phyloP scores from a whole-genome alignment of 1,140 invertebrate species.

The Pararge aegeria region DNA sequence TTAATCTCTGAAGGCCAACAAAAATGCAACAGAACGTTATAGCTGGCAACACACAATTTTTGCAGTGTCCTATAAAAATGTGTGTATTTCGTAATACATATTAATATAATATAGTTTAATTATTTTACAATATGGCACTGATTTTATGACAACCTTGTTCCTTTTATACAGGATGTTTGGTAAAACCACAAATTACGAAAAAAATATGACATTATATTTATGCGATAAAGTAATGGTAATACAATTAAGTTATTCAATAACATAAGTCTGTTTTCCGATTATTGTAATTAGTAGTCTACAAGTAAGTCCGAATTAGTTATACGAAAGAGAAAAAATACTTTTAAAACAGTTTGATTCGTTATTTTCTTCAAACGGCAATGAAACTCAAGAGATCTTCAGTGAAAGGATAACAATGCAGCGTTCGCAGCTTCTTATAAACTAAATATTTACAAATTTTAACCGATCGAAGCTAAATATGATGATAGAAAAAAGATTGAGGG shows the following conservation, averaged over 20 bases:
- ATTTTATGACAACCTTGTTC: background rate
- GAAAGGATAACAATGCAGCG: slow-evolving; percentile 76
- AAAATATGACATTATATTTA: too few relatives aligned
- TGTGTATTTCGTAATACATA: slow-evolving; percentile 50
- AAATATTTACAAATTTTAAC: slow-evolving; percentile 49
- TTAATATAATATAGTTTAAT: slow-evolving; percentile 17
- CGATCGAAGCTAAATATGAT: slow-evolving; percentile 11
- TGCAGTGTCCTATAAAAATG: slow-evolving; percentile 74
- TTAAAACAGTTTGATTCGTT: slow-evolving; percentile 56
- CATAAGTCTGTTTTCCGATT: too few relatives aligned
- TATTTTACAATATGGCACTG: slow-evolving; percentile 44
- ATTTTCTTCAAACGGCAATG: slow-evolving; percentile 63
- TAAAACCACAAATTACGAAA: background rate
- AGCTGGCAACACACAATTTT: slow-evolving; percentile 67
- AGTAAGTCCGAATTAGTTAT: background rate
- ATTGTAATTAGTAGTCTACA: too few relatives aligned
- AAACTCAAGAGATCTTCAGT: slow-evolving; percentile 78
- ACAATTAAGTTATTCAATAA: slow-evolving; percentile 7
- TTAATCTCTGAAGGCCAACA: slow-evolving; percentile 55
- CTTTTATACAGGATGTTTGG: background rate
- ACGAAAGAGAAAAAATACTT: slow-evolving; percentile 23
- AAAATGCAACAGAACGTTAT: slow-evolving; percentile 58
- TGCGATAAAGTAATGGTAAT: background rate
- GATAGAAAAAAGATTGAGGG: background rate
- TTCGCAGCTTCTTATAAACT: slow-evolving; percentile 48